Conservation (phyloP, 2,888 invertebrate species). For the Chloroclystis v-ata region DNA sequence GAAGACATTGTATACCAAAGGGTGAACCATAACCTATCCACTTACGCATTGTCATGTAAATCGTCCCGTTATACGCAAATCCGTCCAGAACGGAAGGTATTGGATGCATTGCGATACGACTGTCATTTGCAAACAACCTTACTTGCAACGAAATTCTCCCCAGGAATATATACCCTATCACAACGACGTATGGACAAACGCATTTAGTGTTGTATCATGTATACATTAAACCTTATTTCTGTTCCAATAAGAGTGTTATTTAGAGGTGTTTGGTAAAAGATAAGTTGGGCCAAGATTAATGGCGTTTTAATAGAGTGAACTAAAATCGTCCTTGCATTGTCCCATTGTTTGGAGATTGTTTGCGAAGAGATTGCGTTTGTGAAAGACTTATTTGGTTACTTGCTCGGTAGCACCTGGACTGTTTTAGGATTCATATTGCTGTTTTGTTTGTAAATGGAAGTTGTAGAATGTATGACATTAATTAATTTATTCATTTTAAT, state of each 20-base stretch:
- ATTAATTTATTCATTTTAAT: background rate
- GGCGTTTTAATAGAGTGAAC: conserved; percentile 69
- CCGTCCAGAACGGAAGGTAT: conserved; percentile 35
- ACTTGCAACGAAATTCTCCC: conserved; percentile 9
- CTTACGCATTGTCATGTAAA: conserved; percentile 35
- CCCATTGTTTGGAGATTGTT: conserved; percentile 57
- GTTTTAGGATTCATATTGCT: conserved; percentile 17
- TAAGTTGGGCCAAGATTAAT: conserved; percentile 40
- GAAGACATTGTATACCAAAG: conserved; percentile 6
- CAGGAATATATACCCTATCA: conserved; percentile 12
- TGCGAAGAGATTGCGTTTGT: conserved; percentile 60
- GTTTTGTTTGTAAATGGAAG: conserved; percentile 15
- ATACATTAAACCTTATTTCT: conserved; percentile 13
- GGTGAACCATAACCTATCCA: conserved; percentile 12
- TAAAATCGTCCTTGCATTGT: conserved; percentile 74
- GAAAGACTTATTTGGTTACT: conserved; percentile 44
- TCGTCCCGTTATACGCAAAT: conserved; percentile 44
- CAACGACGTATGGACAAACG: background rate
- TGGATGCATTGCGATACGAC: conserved; percentile 19
- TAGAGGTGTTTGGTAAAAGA: background rate
- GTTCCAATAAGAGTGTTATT: conserved; percentile 1
- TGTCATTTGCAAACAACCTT: conserved; percentile 22
- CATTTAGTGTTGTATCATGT: background rate
- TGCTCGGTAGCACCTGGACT: conserved; percentile 43
- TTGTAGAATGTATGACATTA: background rate